A percentile compares a stretch with the other conserved stretches of the same genome.
Conservation (phyloP, 2,797 vertebrate genomes). For the Malurus leucopterus region DNA sequence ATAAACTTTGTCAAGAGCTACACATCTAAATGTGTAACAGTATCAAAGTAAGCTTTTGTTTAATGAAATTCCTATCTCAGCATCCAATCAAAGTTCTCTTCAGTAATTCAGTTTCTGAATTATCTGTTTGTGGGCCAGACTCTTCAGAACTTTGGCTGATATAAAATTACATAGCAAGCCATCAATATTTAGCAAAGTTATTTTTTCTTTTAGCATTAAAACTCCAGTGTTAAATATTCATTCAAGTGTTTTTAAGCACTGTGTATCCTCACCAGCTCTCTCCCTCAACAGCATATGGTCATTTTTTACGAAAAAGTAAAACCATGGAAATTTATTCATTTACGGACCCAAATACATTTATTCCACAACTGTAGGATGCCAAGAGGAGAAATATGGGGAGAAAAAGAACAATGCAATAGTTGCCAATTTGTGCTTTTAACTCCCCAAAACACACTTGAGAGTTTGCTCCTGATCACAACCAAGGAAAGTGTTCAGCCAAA, state of each 20-base stretch:
- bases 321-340: accelerated
- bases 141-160: neutral
- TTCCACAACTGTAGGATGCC: neutral
- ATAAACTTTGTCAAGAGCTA: neutral
- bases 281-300: neutral
- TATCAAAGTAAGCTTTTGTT: neutral
- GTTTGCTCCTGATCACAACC: neutral
- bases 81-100: neutral
- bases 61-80: neutral
- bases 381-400: neutral
- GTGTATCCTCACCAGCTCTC: neutral
- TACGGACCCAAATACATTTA: neutral
- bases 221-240: neutral
- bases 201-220: neutral
- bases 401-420: neutral
- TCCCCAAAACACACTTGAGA: neutral
- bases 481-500: neutral
- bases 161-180: neutral
- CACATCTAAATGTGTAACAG: neutral
- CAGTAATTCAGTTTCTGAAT: neutral
- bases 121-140: neutral
- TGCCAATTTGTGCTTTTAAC: neutral
- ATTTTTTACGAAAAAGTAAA: neutral
- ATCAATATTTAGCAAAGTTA: neutral
- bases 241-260: neutral